Conservation (phyloP, 2,113 vertebrate species). For the Probosciger aterrimus region DNA sequence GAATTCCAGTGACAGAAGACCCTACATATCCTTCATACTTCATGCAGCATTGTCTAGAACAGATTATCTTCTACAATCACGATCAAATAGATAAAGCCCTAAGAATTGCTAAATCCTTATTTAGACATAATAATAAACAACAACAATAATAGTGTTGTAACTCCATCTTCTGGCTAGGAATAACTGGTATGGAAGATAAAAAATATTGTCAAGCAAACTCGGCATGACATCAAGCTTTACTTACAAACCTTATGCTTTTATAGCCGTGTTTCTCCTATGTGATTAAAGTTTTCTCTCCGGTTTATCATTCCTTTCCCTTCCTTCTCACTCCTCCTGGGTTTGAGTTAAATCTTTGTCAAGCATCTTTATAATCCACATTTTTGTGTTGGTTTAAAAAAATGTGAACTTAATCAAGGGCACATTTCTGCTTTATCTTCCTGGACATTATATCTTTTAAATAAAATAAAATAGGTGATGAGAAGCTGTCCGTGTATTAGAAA, state of each 20-base stretch:
- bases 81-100: background rate
- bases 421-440: background rate
- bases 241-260: background rate
- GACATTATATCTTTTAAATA: background rate
- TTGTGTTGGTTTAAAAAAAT: background rate
- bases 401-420: background rate
- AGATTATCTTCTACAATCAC: background rate
- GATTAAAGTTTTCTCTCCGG: background rate
- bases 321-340: background rate
- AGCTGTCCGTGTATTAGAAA: background rate
- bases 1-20: background rate
- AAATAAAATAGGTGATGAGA: background rate
- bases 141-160: background rate
- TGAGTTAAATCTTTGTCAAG: background rate
- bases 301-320: background rate
- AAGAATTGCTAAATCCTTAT: background rate
- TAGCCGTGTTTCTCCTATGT: background rate
- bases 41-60: background rate
- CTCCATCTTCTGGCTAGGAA: slow-evolving; percentile 16
- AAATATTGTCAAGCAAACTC: background rate
- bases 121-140: background rate
- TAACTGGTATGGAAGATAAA: background rate
- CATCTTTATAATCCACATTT: background rate
- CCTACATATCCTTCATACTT: background rate
- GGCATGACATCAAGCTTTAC: background rate